Percentiles rank a stretch among this genome's conserved stretches.
Evolutionary conservation across 2,888 invertebrate genomes (phyloP).

Genomic region (Drosophila austrosaltans): DNA sequence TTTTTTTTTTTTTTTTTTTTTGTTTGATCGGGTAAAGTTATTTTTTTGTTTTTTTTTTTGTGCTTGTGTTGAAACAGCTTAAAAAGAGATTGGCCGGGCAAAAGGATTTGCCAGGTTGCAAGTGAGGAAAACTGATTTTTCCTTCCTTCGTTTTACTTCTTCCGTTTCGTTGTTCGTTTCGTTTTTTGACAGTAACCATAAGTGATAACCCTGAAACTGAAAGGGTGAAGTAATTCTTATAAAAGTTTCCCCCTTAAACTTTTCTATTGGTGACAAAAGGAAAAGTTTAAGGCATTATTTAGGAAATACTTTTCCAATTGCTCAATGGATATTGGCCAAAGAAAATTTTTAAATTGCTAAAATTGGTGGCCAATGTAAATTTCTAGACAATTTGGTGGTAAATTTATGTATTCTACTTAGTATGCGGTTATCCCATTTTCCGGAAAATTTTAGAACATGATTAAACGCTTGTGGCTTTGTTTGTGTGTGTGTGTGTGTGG

Average conservation of each 20-base stretch:
- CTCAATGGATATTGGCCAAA: conserved; percentile 21
- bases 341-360: not conserved
- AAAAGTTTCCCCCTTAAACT: conserved; percentile 28
- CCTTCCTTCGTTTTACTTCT: not conserved
- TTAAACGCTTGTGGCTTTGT: not conserved
- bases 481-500: too few species aligned
- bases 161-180: not conserved
- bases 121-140: conserved; percentile 36
- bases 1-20: conserved; percentile 12
- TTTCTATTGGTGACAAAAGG: conserved; percentile 43
- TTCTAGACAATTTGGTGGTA: not conserved
- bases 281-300: conserved; percentile 50
- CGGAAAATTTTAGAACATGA: not conserved
- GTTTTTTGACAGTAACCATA: conserved; percentile 42
- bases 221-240: conserved; percentile 3
- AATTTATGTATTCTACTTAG: not conserved
- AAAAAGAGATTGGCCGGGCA: conserved; percentile 67
- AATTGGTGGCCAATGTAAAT: not conserved
- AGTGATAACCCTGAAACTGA: conserved; percentile 34
- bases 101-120: conserved; percentile 39
- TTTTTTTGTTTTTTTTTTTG: not conserved
- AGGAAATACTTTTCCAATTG: conserved; percentile 31
- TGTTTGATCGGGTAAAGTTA: conserved; percentile 73
- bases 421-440: not conserved
- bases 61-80: conserved; percentile 56